Base-by-base conservation (phyloP, 1,140 invertebrate species). In the Saccostrea cuccullata region DNA sequence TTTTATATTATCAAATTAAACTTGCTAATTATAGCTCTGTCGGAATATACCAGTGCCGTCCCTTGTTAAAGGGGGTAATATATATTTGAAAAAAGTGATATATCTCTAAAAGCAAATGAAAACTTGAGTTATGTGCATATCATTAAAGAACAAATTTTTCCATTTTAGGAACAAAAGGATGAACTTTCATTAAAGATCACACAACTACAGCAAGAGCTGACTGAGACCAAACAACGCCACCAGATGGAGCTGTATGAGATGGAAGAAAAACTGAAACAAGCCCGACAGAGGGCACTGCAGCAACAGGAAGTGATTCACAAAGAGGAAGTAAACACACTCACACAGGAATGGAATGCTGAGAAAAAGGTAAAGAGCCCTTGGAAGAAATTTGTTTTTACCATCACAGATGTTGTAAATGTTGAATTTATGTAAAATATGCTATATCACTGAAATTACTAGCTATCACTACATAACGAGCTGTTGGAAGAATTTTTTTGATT, bases 341-440 rank as follows among this genome's bases (percentile, higher is more conserved):
- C 94, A 12, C 94, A 95, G 47, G 96, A 96, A 89, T 96, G 96
- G 96, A 94, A 95, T 86, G 94, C 94, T 67, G 96, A 96, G 90
- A 94, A 95, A 92, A 96, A 95, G 94, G 96, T 96, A 82, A 58
- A 64, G n/a, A 47, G 47, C 5, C 9, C 0, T 6, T 47, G 47
- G 9, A 47, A 47, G 47, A 47, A 8, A 8, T 6, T 47, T 47
- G 5, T 47, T 47, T 47, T 47, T 47, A 47, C 9, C 47, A 47
- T 47, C 47, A 6, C 47, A 47, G 47, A 47, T 47, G 47, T 47
- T 47, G 47, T 47, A 47, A 36, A 47, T 47, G 47, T 47, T 47
- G 47, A 47, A 47, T 47, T 47, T 47, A 47, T 8, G 47, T 47
- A 0, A 47, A 2, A 47, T 47, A 3, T 8, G 5, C 47, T 8